These are phyloP conservation scores for Aythya fuligula DNA, from an alignment of 2,797 vertebrate genomes.

Conservation along the genomic window DNA sequence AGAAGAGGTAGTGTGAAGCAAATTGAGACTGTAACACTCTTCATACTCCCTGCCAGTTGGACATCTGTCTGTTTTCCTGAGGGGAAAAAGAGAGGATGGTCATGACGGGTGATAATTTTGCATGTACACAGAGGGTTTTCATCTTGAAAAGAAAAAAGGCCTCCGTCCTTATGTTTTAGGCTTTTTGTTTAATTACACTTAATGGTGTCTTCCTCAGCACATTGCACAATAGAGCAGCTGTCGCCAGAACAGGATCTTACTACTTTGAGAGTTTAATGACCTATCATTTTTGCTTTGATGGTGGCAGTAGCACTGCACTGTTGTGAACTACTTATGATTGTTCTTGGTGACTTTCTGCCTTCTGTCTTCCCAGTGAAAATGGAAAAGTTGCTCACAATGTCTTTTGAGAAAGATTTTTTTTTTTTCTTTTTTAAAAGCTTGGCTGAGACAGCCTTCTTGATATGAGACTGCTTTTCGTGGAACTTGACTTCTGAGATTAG, in stretches of 20 bases:
- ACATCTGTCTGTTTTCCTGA: conserved; percentile 67
- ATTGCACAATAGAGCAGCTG: conserved; percentile 59
- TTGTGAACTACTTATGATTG: conserved; percentile 14
- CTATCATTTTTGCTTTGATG: conserved; percentile 51
- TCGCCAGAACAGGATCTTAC: conserved; percentile 45
- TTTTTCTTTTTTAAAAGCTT: background rate
- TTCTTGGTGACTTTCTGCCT: conserved; percentile 6
- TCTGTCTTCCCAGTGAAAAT: background rate
- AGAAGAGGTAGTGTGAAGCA: background rate
- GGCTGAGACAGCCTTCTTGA: background rate
- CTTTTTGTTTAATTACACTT: conserved; percentile 73
- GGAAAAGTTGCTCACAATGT: background rate
- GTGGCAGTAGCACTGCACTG: background rate
- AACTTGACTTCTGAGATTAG: background rate
- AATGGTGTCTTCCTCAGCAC: conserved; percentile 58
- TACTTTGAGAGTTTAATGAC: conserved; percentile 56
- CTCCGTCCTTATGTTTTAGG: conserved; percentile 66
- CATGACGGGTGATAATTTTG: conserved; percentile 57
- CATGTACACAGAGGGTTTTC: conserved; percentile 38
- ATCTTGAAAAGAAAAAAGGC: conserved; percentile 53
- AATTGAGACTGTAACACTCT: conserved; percentile 40
- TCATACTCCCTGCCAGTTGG: conserved; percentile 27
- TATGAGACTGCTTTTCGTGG: background rate
- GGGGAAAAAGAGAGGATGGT: background rate
- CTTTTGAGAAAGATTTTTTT: background rate